phyloP scores from a whole-genome alignment of 2,797 vertebrate species.

The Moxostoma hubbsi region DNA sequence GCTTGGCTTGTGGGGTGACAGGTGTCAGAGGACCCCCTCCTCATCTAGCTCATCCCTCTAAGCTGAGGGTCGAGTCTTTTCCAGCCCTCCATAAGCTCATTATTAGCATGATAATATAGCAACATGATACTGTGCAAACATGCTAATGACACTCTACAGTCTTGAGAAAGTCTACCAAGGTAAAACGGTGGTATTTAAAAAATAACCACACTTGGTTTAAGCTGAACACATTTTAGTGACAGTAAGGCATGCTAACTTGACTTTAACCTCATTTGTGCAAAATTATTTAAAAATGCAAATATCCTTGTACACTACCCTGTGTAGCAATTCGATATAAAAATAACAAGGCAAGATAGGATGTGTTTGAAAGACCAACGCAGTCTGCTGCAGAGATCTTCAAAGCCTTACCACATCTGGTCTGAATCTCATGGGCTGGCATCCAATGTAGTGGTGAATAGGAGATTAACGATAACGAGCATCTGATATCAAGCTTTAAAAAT shows the following conservation, averaged over 20 bases:
- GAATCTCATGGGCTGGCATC: slow-evolving; percentile 60
- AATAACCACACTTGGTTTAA: neutral
- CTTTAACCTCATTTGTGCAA: too few relatives aligned
- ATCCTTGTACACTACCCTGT: neutral
- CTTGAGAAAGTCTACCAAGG: neutral
- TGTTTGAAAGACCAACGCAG: slow-evolving; percentile 30
- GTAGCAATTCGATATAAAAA: neutral
- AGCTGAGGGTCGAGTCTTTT: slow-evolving; percentile 70
- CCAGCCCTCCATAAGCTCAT: slow-evolving; percentile 54
- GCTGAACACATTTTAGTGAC: neutral
- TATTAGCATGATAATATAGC: slow-evolving; percentile 53
- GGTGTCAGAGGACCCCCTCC: slow-evolving; percentile 79
- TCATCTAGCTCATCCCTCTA: slow-evolving; percentile 74
- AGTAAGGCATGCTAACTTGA: too few relatives aligned
- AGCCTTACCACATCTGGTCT: slow-evolving; percentile 50
- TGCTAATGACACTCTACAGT: neutral
- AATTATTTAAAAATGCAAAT: neutral
- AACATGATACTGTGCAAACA: slow-evolving; percentile 30
- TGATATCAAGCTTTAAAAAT: slow-evolving; percentile 53
- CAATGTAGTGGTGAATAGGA: slow-evolving; percentile 53
- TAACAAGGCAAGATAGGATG: slow-evolving; percentile 11
- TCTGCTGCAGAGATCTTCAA: slow-evolving; percentile 53
- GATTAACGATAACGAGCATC: slow-evolving; percentile 55
- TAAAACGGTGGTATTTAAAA: neutral
- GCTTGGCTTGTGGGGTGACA: slow-evolving; percentile 81